phyloP scores from a whole-genome alignment of 2,797 vertebrate genomes.

The Chaunax sp. region DNA sequence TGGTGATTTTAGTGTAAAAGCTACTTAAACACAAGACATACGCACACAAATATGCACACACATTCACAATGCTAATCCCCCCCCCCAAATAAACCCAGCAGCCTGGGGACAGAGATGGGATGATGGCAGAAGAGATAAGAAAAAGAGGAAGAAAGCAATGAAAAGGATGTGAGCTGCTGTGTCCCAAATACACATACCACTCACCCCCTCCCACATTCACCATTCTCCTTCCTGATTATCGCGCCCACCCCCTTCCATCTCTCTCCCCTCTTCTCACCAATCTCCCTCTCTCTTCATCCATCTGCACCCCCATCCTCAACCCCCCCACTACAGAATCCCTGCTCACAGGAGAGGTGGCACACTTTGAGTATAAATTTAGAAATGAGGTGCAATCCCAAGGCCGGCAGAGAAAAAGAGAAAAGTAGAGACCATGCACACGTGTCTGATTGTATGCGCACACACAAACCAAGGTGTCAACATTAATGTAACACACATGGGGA shows the following conservation, averaged over 20 bases:
- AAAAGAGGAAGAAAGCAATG: conserved; percentile 53
- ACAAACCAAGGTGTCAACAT: conserved; percentile 15
- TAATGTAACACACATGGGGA: too few relatives aligned
- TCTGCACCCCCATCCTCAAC: conserved; percentile 7
- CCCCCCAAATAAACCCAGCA: conserved; percentile 58
- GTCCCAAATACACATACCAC: conserved; percentile 71
- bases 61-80: conserved; percentile 52
- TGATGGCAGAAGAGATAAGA: conserved; percentile 65
- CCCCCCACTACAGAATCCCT: conserved; percentile 82
- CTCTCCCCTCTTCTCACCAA: conserved; percentile 40
- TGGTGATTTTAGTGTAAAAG: conserved; percentile 30
- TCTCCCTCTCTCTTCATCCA: conserved; percentile 47
- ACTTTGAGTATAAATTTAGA: conserved; percentile 91
- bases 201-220: conserved; percentile 66
- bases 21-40: conserved; percentile 28
- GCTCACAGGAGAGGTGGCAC: conserved; percentile 94
- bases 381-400: conserved; percentile 85
- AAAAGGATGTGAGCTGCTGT: conserved; percentile 60
- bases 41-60: conserved; percentile 24
- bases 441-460: conserved; percentile 36
- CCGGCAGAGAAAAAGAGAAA: conserved; percentile 60
- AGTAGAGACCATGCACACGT: conserved; percentile 55
- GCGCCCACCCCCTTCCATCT: conserved; percentile 10
- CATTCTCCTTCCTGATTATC: conserved; percentile 64
- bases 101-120: conserved; percentile 58